Percentiles rank a stretch among this genome's conserved stretches.
Conservation (phyloP, 1,140 invertebrate species). For the Cecropterus lyciades region DNA sequence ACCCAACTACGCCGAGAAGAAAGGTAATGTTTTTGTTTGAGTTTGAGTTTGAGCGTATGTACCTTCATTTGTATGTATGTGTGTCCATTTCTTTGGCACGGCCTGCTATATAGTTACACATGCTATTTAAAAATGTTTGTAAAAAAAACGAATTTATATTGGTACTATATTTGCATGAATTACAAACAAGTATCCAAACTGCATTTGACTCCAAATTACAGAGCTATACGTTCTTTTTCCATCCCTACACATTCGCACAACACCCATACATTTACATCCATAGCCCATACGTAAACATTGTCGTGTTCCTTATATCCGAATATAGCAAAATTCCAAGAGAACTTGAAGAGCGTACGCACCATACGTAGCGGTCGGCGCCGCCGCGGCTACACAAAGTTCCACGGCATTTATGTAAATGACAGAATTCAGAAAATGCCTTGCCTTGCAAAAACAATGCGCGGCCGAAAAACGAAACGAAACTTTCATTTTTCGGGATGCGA, state of each 20-base stretch:
- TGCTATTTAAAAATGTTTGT: too few relatives aligned
- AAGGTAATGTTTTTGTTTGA: too few relatives aligned
- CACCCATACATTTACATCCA: neutral
- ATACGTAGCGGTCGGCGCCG: slow-evolving; percentile 57
- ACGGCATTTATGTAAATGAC: slow-evolving; percentile 79
- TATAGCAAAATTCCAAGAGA: slow-evolving; percentile 30
- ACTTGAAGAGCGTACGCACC: slow-evolving; percentile 40
- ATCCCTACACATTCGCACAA: too few relatives aligned
- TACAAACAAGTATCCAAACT: neutral
- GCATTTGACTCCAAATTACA: slow-evolving; percentile 1
- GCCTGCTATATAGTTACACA: too few relatives aligned
- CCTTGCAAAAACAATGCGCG: slow-evolving; percentile 65
- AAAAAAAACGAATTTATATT: too few relatives aligned
- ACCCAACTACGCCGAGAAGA: too few relatives aligned
- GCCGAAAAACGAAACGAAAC: slow-evolving; percentile 66
- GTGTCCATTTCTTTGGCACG: too few relatives aligned
- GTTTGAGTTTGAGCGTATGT: too few relatives aligned
- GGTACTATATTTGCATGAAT: too few relatives aligned
- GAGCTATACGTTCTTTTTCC: neutral
- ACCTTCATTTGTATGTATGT: too few relatives aligned
- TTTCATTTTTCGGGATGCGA: slow-evolving; percentile 65
- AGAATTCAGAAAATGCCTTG: slow-evolving; percentile 74
- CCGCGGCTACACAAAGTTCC: slow-evolving; percentile 66
- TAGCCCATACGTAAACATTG: slow-evolving; percentile 21
- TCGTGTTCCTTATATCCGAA: slow-evolving; percentile 36